phyloP scores from a whole-genome alignment of 1,140 invertebrate genomes.

The Drepana arcuata region DNA sequence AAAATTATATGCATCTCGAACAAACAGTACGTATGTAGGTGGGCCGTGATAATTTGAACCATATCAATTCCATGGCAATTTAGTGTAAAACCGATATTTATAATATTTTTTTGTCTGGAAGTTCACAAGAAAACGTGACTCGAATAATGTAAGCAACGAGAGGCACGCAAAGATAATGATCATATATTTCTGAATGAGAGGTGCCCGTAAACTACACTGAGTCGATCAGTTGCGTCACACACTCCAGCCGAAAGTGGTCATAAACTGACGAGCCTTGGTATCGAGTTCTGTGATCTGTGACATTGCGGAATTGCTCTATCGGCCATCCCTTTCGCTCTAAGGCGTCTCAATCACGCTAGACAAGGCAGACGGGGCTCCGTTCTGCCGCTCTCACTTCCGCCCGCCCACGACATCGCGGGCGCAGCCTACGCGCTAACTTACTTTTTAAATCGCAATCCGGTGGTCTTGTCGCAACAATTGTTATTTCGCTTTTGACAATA shows the following conservation, averaged over 20 bases:
- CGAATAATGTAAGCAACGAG: constrained; percentile 33
- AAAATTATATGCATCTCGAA: too few species aligned
- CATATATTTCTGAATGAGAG: too few species aligned
- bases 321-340: constrained; percentile 25
- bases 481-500: constrained; percentile 25
- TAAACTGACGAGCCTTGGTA: constrained; percentile 62
- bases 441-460: constrained; percentile 54
- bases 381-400: constrained; percentile 63
- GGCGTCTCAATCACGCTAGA: constrained; percentile 35
- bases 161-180: constrained; percentile 15
- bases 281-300: constrained; percentile 58
- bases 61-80: constrained; percentile 20
- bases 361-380: constrained; percentile 39
- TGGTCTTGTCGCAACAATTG: constrained; percentile 42
- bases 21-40: constrained; percentile 7
- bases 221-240: constrained; percentile 45
- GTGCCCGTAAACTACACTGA: too few species aligned
- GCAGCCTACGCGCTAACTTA: constrained; percentile 51
- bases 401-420: constrained; percentile 54
- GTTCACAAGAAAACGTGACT: constrained; percentile 26
- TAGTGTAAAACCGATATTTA: constrained; percentile 21
- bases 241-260: constrained; percentile 59
- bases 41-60: constrained; percentile 19
- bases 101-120: constrained; percentile 19
- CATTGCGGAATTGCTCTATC: constrained; percentile 45